A percentile compares a stretch with the other conserved stretches of the same genome.
Evolutionary conservation across 1,140 invertebrate genomes (phyloP).

Genomic region (Diabrotica virgifera): DNA sequence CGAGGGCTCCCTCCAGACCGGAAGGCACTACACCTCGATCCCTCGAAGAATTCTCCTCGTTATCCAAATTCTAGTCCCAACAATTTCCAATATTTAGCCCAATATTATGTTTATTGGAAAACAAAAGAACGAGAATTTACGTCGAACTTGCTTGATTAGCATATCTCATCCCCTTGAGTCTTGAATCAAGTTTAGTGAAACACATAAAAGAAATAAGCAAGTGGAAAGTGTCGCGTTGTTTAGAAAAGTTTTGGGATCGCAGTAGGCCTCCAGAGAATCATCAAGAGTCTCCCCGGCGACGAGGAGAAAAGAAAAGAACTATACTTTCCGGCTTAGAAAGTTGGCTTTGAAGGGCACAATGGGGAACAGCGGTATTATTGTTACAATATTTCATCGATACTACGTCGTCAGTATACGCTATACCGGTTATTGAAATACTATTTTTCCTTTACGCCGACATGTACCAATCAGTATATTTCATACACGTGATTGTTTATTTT

Average conservation of each 20-base stretch:
- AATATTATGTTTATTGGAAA: background rate
- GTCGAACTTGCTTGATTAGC: background rate
- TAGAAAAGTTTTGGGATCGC: background rate
- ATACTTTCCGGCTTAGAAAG: background rate
- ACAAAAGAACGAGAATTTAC: background rate
- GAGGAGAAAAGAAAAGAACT: background rate
- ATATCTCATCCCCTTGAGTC: background rate
- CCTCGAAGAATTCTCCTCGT: no score
- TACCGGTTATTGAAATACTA: no score
- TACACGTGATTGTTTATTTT: no score
- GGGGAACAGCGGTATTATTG: background rate
- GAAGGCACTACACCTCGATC: no score
- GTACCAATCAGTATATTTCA: no score
- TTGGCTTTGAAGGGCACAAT: background rate
- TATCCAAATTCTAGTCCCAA: background rate
- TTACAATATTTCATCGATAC: background rate
- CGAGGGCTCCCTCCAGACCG: no score
- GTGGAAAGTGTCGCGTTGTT: constrained; percentile 1
- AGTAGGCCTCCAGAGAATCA: background rate
- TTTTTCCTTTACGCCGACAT: no score
- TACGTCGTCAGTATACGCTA: no score
- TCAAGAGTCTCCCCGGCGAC: background rate
- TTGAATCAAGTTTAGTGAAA: constrained; percentile 3
- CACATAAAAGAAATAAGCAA: background rate
- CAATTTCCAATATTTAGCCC: background rate